Base-by-base conservation (phyloP, 64 coral and sea anemone genomes). In the Montipora cactus region DNA sequence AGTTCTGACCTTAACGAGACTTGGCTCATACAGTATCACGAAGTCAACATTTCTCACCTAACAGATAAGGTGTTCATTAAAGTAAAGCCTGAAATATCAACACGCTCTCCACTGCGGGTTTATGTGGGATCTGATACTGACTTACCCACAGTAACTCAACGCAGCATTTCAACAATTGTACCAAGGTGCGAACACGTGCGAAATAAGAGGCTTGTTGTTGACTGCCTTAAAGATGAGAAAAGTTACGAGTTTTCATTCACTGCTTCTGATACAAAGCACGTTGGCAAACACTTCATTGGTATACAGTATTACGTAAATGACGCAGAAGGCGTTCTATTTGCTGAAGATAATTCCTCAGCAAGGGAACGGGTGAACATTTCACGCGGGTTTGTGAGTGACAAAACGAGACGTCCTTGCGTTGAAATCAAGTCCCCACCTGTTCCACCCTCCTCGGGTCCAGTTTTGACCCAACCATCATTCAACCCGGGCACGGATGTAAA, bases 251-350 rank as follows among this genome's bases (percentile, higher is more conserved):
- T 97, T 51, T 85, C 90, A 15, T 81, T 97, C 14, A 72, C 89
- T 5, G 55, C 76, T 13, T 74, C 74, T 18, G 67, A 87, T 44
- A 94, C 95, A 9, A 89, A 92, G 1, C 67, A 81, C 3, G n/a
- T 52, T 45, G 95, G 95, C 5, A 69, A 73, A 20, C 95, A 97
- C 58, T 97, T 83, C 76, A 71, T 97, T 59, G 95, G 95, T 11
- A 92, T 97, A 47, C 93, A 83, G 53, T 97, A 87, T 64, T 74
- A 75, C 48, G 69, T 75, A 6, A 76, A 77, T 7, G 25, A 1
- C 19, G 22, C 69, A 1, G 0, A 52, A 13, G 18, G 25, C 5
- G 47, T 13, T 2, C 49, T 87, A 14, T 18, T 11, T 73, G 9
- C 16, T 4, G 18, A 28, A 7, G 67, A 87, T 15, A 49, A 84